Evolutionary conservation across 1,140 invertebrate species (phyloP).

Genomic region (Drosophila subobscura): DNA sequence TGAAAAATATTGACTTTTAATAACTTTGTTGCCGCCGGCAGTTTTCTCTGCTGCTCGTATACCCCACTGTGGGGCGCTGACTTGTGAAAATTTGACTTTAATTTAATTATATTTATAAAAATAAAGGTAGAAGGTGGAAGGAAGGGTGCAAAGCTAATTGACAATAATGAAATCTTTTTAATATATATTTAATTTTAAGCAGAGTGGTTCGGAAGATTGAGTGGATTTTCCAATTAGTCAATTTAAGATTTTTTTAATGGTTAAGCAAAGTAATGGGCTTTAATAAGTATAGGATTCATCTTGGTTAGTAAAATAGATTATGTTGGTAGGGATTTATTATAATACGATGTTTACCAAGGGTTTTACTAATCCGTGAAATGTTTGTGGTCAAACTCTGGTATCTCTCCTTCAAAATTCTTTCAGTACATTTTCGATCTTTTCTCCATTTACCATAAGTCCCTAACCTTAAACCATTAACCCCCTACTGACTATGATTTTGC

Average conservation of each 20-base stretch:
- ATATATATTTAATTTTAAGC: constrained; percentile 24
- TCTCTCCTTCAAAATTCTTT: too few species aligned
- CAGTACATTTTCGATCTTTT: too few species aligned
- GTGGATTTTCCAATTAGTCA: constrained; percentile 13
- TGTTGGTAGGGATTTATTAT: too few species aligned
- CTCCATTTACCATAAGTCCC: background rate
- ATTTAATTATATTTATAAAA: constrained; percentile 46
- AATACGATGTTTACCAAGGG: too few species aligned
- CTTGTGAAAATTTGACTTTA: constrained; percentile 40
- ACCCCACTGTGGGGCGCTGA: constrained; percentile 43
- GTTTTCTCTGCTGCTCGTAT: background rate
- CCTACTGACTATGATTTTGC: background rate
- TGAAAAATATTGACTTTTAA: constrained; percentile 75
- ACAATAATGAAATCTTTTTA: constrained; percentile 27
- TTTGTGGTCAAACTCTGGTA: too few species aligned
- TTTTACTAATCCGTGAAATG: too few species aligned
- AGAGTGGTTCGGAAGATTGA: constrained; percentile 7
- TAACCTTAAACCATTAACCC: constrained; percentile 16
- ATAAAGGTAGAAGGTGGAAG: constrained; percentile 10
- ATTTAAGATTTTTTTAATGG: constrained; percentile 10
- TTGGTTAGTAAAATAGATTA: too few species aligned
- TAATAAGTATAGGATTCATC: too few species aligned
- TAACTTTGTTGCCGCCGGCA: constrained; percentile 52
- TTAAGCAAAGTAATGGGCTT: constrained; percentile 3
- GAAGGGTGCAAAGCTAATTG: constrained; percentile 30